Evolutionary conservation across 2,888 invertebrate genomes (phyloP).

Genomic region (Leuctra nigra): DNA sequence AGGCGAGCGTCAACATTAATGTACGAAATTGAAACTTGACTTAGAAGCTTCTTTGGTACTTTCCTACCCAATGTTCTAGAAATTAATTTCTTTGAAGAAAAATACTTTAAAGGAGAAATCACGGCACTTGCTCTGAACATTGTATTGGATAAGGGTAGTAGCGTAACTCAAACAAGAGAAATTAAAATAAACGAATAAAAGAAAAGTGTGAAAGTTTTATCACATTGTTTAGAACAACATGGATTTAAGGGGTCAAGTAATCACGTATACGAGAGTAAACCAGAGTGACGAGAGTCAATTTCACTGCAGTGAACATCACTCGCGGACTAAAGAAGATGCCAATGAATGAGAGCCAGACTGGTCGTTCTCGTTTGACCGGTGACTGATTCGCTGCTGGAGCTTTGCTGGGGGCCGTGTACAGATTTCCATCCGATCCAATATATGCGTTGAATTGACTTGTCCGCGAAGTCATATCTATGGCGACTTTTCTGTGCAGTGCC

Average conservation of each 20-base stretch:
- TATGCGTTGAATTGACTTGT: background rate
- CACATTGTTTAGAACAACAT: conserved; percentile 34
- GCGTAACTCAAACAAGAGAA: too few species aligned
- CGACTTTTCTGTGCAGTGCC: too few species aligned
- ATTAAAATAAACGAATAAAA: too few species aligned
- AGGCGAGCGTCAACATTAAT: too few species aligned
- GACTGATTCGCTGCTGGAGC: too few species aligned
- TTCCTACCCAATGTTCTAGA: background rate
- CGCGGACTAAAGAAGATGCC: conserved; percentile 38
- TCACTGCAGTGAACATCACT: conserved; percentile 37
- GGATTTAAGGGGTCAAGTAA: conserved; percentile 36
- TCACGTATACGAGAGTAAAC: too few species aligned
- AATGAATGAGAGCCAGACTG: conserved; percentile 37
- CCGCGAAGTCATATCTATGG: too few species aligned
- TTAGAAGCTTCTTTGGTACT: background rate
- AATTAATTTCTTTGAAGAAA: background rate
- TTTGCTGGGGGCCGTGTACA: background rate
- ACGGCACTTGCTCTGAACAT: too few species aligned
- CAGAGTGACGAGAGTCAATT: conserved; percentile 38
- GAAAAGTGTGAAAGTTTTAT: background rate
- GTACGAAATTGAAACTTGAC: too few species aligned
- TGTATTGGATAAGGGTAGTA: too few species aligned
- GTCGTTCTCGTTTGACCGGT: background rate
- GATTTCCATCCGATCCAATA: background rate
- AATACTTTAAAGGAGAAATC: background rate